Conservation (phyloP, 1,140 invertebrate species). For the Cotesia vestalis region DNA sequence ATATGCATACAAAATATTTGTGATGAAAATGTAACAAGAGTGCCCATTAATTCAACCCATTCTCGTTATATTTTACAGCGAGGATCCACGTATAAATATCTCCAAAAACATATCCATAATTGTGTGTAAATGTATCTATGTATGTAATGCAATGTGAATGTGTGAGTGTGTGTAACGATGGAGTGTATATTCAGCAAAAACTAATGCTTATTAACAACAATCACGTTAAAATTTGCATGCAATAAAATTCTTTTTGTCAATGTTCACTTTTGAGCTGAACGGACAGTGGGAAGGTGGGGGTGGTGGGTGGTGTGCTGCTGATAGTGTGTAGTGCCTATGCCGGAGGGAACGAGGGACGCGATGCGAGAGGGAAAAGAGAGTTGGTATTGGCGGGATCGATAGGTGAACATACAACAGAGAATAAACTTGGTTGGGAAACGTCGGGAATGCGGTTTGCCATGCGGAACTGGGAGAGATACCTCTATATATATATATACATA, state of each 20-base stretch:
- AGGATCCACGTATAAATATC: too few relatives aligned
- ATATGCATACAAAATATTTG: background rate
- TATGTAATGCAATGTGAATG: too few relatives aligned
- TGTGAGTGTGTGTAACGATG: too few relatives aligned
- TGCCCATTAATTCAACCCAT: background rate
- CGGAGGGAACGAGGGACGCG: too few relatives aligned
- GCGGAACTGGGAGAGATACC: constrained; percentile 36
- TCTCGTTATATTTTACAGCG: background rate
- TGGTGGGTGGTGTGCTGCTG: too few relatives aligned
- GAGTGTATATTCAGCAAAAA: background rate
- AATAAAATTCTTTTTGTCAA: constrained; percentile 15
- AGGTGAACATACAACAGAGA: constrained; percentile 38
- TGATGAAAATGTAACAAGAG: constrained; percentile 17
- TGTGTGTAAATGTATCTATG: too few relatives aligned
- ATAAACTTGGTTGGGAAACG: constrained; percentile 42
- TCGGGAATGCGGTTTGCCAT: constrained; percentile 44
- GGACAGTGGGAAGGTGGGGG: too few relatives aligned
- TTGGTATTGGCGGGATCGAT: constrained; percentile 41
- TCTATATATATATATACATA: constrained; percentile 28
- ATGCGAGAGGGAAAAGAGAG: constrained; percentile 15
- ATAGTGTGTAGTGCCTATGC: too few relatives aligned
- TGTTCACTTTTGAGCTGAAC: constrained; percentile 6
- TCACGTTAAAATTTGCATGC: constrained; percentile 3
- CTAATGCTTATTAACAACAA: constrained; percentile 13
- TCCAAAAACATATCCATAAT: too few relatives aligned